A percentile compares a stretch with the other conserved stretches of the same genome.
phyloP scores from a whole-genome alignment of 1,140 invertebrate genomes.

The Zaprionus taronus region DNA sequence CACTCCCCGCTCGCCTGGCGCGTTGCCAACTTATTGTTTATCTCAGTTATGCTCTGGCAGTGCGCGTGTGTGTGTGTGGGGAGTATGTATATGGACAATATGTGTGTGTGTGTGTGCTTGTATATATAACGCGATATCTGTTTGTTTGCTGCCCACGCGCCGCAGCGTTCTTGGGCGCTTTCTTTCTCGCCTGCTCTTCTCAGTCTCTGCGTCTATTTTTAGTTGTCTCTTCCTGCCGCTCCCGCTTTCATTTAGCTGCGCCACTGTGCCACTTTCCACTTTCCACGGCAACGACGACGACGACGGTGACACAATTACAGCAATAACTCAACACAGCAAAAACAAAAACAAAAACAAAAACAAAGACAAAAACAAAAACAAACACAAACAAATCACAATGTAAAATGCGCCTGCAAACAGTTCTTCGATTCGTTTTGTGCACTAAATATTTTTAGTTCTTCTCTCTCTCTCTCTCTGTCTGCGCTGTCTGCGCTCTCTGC shows the following conservation, averaged over 20 bases:
- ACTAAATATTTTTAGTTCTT: conserved; percentile 32
- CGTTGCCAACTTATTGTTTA: conserved; percentile 69
- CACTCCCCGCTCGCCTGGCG: conserved; percentile 38
- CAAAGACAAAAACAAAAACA: conserved; percentile 12
- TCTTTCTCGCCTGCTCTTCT: conserved; percentile 32
- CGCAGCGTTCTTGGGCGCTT: conserved; percentile 46
- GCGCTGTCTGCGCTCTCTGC: neutral
- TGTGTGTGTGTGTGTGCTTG: neutral
- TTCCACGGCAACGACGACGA: too few species aligned
- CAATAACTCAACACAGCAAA: neutral
- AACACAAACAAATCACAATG: conserved; percentile 15
- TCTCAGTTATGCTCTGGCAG: conserved; percentile 50
- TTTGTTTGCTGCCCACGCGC: conserved; percentile 56
- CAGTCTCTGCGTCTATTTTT: conserved; percentile 62
- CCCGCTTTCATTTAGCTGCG: conserved; percentile 39
- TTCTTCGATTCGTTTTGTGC: conserved; percentile 24
- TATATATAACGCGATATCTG: conserved; percentile 2
- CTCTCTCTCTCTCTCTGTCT: conserved; percentile 1
- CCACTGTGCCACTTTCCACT: conserved; percentile 58
- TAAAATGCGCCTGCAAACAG: conserved; percentile 26
- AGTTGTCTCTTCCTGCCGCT: conserved; percentile 46
- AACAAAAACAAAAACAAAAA: conserved; percentile 4
- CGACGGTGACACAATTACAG: conserved; percentile 7
- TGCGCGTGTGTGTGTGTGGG: conserved; percentile 1
- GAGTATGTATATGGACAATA: neutral